These are phyloP conservation scores for Myiagra hebetior DNA, from an alignment of 2,113 vertebrate genomes.

Conservation along the genomic window DNA sequence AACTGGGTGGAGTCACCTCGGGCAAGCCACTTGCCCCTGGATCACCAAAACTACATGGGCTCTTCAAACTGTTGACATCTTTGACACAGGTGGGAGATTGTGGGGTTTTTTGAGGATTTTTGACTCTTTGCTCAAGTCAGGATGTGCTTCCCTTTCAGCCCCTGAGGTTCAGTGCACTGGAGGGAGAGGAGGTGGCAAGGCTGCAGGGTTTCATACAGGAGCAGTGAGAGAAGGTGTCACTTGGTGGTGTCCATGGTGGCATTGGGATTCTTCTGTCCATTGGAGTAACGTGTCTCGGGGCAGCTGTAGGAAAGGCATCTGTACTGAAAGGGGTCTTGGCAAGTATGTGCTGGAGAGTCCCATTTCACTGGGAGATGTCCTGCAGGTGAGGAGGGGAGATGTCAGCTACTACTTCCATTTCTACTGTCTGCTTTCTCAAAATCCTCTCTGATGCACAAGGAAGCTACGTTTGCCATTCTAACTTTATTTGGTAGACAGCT, in stretches of 20 bases:
- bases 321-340: accelerated
- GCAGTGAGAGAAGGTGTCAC: background rate
- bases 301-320: background rate
- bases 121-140: background rate
- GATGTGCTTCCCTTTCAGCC: background rate
- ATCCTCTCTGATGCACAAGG: background rate
- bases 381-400: background rate
- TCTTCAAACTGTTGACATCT: background rate
- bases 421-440: background rate
- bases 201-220: background rate
- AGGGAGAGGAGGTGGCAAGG: background rate
- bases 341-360: background rate
- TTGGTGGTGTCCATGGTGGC: background rate
- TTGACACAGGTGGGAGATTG: accelerated
- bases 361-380: background rate
- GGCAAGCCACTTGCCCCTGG: background rate
- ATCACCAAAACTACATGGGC: background rate
- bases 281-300: accelerated
- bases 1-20: background rate
- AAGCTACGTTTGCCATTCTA: background rate
- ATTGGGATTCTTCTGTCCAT: accelerated
- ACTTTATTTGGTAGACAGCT: background rate
- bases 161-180: background rate
- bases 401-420: background rate
- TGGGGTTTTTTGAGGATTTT: background rate